phyloP scores from a whole-genome alignment of 2,888 invertebrate species.

The Mechanitis messenoides region DNA sequence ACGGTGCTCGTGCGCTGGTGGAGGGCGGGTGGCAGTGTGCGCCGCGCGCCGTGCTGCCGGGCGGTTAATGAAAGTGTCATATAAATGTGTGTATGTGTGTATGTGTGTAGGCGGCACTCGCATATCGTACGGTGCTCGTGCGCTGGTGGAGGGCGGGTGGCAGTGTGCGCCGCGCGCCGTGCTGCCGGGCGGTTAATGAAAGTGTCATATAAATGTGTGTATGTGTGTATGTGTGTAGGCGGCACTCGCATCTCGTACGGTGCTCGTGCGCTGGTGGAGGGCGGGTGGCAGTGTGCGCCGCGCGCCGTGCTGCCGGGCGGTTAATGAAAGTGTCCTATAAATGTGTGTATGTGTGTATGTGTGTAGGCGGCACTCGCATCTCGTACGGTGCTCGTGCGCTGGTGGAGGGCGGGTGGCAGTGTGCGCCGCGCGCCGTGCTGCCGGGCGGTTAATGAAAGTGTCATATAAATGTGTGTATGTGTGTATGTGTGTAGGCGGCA shows the following conservation, averaged over 20 bases:
- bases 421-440: conserved; percentile 90
- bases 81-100: background rate
- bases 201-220: too few relatives aligned
- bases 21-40: conserved; percentile 97
- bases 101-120: conserved; percentile 75
- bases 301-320: conserved; percentile 96
- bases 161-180: conserved; percentile 91
- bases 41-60: conserved; percentile 93
- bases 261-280: conserved; percentile 97
- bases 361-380: conserved; percentile 80
- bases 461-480: too few relatives aligned
- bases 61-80: too few relatives aligned
- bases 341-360: background rate
- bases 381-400: conserved; percentile 98
- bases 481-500: conserved; percentile 60
- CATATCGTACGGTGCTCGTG: conserved; percentile 97
- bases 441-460: too few relatives aligned
- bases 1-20: conserved; percentile 97
- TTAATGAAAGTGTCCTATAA: too few relatives aligned
- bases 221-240: conserved; percentile 40
- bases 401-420: conserved; percentile 97
- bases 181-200: conserved; percentile 99
- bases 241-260: conserved; percentile 93
- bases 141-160: conserved; percentile 97
- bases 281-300: conserved; percentile 94